Evolutionary conservation across 1,140 invertebrate genomes (phyloP), one percentile per base, ranked within the genome.

Genomic region (Diabrotica virgifera): DNA sequence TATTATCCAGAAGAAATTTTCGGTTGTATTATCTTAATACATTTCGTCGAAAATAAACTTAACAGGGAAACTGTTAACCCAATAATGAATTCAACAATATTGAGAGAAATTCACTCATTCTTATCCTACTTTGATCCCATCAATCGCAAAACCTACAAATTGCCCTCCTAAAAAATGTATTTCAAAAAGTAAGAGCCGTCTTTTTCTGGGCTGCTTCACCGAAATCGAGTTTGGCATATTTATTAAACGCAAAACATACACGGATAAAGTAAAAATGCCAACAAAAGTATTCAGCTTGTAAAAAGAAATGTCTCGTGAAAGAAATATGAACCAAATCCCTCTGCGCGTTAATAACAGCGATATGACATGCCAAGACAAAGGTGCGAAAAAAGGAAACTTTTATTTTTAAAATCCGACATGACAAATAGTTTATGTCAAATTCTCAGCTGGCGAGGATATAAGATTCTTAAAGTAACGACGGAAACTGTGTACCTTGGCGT

Each of bases 321-420:
- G 40, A 46, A 46, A 46, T 46, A 46, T 46, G 40, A 46, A 46
- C 40, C 40, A 46, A 46, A 46, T 46, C 40, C 40, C 40, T 46
- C n/a, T 46, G 40, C 40, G 40, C 40, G 40, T 46, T 46, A 46
- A 46, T 46, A 46, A 8, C 40, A 46, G n/a, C 40, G 40, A 46
- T 46, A 46, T 46, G 40, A 46, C 40, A 46, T n/a, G 8, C 40
- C 40, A 46, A 46, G 40, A 46, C 40, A 46, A 46, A 46, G 40
- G 40, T 46, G 40, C 8, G 8, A 46, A 46, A 46, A 46, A 46
- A 46, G 40, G n/a, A 46, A 46, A 46, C 40, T 46, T 46, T 46
- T 46, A 46, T 46, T 46, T 46, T 46, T 46, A 46, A 46, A 46
- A 46, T 46, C 40, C 40, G 40, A 46, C 40, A 46, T 46, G 40